phyloP scores from a whole-genome alignment of 2,113 vertebrate genomes.

The Rhinolophus ferrumequinum region DNA sequence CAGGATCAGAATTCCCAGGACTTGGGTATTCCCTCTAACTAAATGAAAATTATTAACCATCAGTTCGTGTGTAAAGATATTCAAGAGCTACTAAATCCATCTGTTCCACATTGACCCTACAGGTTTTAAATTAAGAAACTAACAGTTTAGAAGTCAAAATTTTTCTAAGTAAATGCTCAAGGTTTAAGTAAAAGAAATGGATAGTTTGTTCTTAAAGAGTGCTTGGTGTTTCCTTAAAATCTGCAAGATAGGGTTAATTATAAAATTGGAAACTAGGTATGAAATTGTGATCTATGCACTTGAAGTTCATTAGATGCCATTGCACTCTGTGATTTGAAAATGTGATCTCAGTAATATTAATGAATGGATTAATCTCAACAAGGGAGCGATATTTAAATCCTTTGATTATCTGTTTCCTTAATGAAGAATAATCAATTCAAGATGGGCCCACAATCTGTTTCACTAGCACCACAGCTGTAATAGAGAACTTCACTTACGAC shows the following conservation, averaged over 20 bases:
- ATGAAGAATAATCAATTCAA: neutral
- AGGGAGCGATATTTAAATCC: neutral
- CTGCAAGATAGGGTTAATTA: neutral
- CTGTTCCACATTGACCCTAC: neutral
- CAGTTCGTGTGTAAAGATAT: neutral
- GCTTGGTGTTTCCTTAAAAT: neutral
- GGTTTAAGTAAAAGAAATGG: neutral
- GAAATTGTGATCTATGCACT: neutral
- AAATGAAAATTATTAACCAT: neutral
- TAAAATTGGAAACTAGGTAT: neutral
- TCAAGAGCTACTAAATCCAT: neutral
- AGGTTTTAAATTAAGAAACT: conserved; percentile 12
- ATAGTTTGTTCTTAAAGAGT: neutral
- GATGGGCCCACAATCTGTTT: neutral
- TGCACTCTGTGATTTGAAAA: neutral
- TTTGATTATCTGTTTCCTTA: neutral
- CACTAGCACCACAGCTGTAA: neutral
- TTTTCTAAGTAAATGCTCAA: conserved; percentile 16
- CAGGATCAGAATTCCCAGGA: neutral
- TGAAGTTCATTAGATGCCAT: neutral
- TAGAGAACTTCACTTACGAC: neutral
- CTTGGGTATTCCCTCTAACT: neutral
- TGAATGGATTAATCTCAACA: neutral
- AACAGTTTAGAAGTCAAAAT: neutral
- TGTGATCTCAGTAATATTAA: neutral